Base-by-base conservation (phyloP, 2,797 vertebrate species). In the Pogonophryne albipinna region DNA sequence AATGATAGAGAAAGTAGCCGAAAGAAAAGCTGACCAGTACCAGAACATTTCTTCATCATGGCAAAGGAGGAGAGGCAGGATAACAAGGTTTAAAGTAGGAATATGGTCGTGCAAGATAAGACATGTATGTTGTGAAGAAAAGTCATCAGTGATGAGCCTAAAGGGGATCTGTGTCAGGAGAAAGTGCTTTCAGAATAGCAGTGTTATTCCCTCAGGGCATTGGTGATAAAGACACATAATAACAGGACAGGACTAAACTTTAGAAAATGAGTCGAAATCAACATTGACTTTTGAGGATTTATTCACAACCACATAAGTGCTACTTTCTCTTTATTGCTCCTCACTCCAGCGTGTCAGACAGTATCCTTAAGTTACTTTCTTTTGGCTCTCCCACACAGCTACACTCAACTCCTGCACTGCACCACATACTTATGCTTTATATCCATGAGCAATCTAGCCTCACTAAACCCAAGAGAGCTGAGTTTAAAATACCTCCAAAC, bases 261-360 rank as follows among this genome's bases (percentile, higher is more conserved):
- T 49, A 76, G 19, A 78, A 61, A 78, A 66, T 31, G 8, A 70
- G 55, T 6, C 57, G 52, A 82, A 80, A 81, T 76, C 65, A 70
- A 45, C 19, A 80, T 50, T 52, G 64, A 67, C 73, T 82, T 84
- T 74, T 11, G 15, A 76, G 69, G 66, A 78, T 84, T 87, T 83
- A 66, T 86, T 78, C 68, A 53, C n/a, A 76, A 78, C 81, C 86
- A 80, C 86, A 80, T 87, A 91, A 92, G 68, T 85, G 74, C 70
- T 57, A 66, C 68, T 59, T 56, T 78, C 59, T 71, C 45, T 51
- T 46, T 19, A 41, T 68, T 38, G 64, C 49, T 53, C 44, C 46
- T 61, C 16, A 49, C 74, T 6, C 45, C 60, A 2, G 78, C 31
- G 72, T 77, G 79, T 88, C 87, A 86, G 78, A 76, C 69, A 41